Evolutionary conservation across 2,888 invertebrate genomes (phyloP).

Genomic region (Volucella inanis): DNA sequence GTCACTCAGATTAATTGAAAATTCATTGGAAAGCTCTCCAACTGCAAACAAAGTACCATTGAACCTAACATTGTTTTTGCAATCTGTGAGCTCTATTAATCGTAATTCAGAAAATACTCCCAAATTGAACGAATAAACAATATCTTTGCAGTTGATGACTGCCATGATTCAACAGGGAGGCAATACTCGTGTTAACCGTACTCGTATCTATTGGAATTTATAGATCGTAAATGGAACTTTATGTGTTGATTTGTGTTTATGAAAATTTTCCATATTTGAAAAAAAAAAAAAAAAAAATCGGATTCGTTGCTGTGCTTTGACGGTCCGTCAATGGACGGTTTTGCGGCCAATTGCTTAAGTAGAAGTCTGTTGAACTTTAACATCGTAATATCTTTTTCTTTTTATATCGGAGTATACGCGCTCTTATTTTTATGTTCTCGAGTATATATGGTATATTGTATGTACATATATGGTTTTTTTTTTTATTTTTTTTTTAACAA

Average conservation of each 20-base stretch:
- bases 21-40: neutral
- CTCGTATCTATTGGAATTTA: too few species aligned
- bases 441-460: too few species aligned
- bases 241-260: neutral
- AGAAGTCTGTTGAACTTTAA: slow-evolving; percentile 22
- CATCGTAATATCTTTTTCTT: neutral
- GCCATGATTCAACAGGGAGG: too few species aligned
- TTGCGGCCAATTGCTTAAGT: neutral
- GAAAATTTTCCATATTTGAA: neutral
- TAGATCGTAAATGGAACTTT: neutral
- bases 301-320: neutral
- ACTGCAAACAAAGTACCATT: slow-evolving; percentile 4
- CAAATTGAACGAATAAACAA: slow-evolving; percentile 4
- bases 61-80: slow-evolving; percentile 9
- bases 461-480: neutral
- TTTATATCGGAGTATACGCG: neutral
- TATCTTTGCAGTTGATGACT: neutral
- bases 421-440: neutral
- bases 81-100: slow-evolving; percentile 21
- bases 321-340: slow-evolving; percentile 1
- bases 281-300: neutral
- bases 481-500: neutral
- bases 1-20: slow-evolving; percentile 2
- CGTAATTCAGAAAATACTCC: slow-evolving; percentile 10
- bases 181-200: too few species aligned